Conservation (phyloP, 1,140 invertebrate species). For the Sitodiplosis mosellana region DNA sequence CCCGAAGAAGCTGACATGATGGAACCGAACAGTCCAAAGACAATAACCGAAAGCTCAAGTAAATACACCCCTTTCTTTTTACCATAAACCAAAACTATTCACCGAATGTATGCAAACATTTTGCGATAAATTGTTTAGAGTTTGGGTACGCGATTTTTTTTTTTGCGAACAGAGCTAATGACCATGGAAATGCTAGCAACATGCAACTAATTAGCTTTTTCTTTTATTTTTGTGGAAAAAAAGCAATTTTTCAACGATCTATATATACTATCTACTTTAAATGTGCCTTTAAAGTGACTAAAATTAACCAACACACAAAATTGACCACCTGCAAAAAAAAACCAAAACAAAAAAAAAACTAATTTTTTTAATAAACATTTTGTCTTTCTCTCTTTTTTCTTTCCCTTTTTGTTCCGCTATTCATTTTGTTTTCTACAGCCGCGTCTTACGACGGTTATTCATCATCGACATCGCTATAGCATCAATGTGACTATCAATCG, state of each 20-base stretch:
- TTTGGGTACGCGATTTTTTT: no score
- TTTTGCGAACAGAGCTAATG: no score
- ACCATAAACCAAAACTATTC: constrained; percentile 1
- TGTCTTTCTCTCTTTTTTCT: constrained; percentile 1
- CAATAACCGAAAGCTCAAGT: constrained; percentile 32
- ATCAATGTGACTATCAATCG: constrained; percentile 6
- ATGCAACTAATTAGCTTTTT: no score
- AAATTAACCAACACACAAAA: constrained; percentile 1
- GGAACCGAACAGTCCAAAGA: constrained; percentile 16
- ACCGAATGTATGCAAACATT: no score
- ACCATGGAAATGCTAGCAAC: no score
- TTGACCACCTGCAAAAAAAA: constrained; percentile 2
- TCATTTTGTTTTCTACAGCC: constrained; percentile 16
- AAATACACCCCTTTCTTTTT: constrained; percentile 6
- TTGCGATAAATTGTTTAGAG: no score
- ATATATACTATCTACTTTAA: background rate
- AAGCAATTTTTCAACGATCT: background rate
- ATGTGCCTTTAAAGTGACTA: background rate
- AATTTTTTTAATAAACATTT: constrained; percentile 1
- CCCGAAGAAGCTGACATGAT: constrained; percentile 2
- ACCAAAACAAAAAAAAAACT: background rate
- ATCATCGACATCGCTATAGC: constrained; percentile 38
- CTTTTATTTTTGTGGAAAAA: background rate
- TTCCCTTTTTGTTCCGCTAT: constrained; percentile 5
- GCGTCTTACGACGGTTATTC: constrained; percentile 40